Evolutionary conservation across 2,797 vertebrate genomes (phyloP).

Genomic region (Enteromius thamalakanensis): DNA sequence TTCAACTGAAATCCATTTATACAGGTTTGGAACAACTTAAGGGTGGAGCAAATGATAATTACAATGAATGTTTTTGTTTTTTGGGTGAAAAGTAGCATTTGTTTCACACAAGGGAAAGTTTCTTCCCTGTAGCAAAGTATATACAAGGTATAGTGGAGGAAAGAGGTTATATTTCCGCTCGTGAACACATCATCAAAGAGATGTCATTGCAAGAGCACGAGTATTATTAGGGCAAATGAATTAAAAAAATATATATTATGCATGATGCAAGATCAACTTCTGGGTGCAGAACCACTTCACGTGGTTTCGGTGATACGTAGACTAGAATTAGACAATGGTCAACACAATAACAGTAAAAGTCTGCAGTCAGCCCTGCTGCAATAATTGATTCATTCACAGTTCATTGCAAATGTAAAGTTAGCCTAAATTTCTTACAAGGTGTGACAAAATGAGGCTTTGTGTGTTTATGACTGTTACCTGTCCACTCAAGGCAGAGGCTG

Average conservation of each 20-base stretch:
- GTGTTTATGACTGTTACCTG: conserved; percentile 77
- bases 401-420: not conserved
- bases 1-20: not conserved
- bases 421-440: not conserved
- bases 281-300: not conserved
- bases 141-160: not conserved
- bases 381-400: not conserved
- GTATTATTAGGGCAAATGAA: not conserved
- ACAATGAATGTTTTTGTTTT: not conserved
- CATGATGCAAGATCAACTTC: not conserved
- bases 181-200: not conserved
- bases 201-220: not conserved
- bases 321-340: not conserved
- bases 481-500: conserved; percentile 81
- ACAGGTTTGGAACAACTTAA: not conserved
- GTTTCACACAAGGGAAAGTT: not conserved
- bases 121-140: not conserved
- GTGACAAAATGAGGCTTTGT: not conserved
- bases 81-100: not conserved
- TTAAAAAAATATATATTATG: not conserved
- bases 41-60: not conserved
- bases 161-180: not conserved
- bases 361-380: not conserved
- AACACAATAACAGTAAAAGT: not conserved
- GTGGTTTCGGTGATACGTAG: not conserved